Percentiles rank a stretch among this genome's conserved stretches.
Conservation (phyloP, 37 sponge, comb jelly and placozoan species). For the Ianthella basta region DNA sequence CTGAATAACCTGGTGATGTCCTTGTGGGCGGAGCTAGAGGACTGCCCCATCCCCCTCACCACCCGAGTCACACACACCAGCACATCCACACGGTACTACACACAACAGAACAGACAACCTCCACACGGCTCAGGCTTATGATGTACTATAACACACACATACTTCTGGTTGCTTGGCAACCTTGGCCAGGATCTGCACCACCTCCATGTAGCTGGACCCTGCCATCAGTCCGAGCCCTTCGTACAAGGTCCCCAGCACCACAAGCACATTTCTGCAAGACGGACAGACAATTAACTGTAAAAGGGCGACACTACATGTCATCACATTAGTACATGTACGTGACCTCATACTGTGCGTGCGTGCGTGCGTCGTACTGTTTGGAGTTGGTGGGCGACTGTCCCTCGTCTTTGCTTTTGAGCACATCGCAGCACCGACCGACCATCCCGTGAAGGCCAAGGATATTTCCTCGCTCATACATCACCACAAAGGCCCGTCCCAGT, state of each 20-base stretch:
- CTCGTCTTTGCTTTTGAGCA: conserved; percentile 53
- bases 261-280: conserved; percentile 61
- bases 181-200: neutral
- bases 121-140: neutral
- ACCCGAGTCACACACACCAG: conserved; percentile 42
- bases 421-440: conserved; percentile 78
- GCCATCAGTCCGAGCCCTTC: conserved; percentile 71
- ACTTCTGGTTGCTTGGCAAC: neutral
- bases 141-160: neutral
- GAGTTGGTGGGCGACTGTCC: conserved; percentile 40
- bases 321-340: neutral
- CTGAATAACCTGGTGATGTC: conserved; percentile 85
- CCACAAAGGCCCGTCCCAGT: conserved; percentile 71
- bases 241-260: conserved; percentile 67
- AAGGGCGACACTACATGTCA: neutral
- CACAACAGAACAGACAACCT: neutral
- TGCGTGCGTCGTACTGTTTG: conserved; percentile 16
- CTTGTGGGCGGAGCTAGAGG: conserved; percentile 85
- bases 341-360: neutral
- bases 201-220: neutral
- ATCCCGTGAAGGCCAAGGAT: conserved; percentile 61
- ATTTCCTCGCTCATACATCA: conserved; percentile 69
- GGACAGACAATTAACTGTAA: neutral
- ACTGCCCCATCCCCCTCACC: conserved; percentile 80
- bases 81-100: conserved; percentile 60